A percentile compares a stretch with the other conserved stretches of the same genome.
These are phyloP conservation scores for Chauna torquata DNA, from an alignment of 2,113 vertebrate species.

Conservation along the genomic window DNA sequence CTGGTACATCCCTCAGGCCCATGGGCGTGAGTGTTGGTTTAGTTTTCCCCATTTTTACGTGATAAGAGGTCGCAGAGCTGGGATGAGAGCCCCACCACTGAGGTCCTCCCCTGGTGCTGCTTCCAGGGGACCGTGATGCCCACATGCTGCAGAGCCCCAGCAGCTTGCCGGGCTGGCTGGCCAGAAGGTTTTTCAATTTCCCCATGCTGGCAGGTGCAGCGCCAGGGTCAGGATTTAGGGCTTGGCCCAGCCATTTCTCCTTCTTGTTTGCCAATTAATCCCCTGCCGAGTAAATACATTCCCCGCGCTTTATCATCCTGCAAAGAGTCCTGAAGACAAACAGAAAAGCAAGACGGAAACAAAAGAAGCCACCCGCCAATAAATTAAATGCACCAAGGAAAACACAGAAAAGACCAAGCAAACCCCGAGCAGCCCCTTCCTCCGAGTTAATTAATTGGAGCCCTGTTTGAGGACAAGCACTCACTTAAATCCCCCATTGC, in stretches of 20 bases:
- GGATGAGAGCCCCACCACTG: background rate
- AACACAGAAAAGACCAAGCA: slow-evolving; percentile 4
- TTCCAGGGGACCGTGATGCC: background rate
- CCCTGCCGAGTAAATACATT: background rate
- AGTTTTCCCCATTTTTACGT: background rate
- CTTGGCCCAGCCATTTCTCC: slow-evolving; percentile 12
- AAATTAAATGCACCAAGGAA: slow-evolving; percentile 57
- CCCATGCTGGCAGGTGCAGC: background rate
- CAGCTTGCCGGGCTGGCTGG: accelerated
- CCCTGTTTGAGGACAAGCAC: slow-evolving; percentile 69
- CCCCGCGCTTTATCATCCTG: background rate
- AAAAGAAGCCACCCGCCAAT: background rate
- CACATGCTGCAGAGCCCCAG: background rate
- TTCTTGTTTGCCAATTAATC: slow-evolving; percentile 41
- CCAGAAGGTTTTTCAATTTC: background rate
- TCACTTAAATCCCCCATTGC: slow-evolving; percentile 71
- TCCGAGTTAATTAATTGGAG: slow-evolving; percentile 79
- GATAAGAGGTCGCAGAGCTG: background rate
- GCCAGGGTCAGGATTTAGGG: slow-evolving; percentile 19
- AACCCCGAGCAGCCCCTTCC: slow-evolving; percentile 49
- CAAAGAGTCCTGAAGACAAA: slow-evolving; percentile 21
- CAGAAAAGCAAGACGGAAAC: slow-evolving; percentile 15
- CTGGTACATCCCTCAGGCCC: background rate
- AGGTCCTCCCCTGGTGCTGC: background rate
- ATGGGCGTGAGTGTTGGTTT: accelerated